Evolutionary conservation across 2,888 invertebrate species (phyloP).

Genomic region (Trypoxylon attenuatum): DNA sequence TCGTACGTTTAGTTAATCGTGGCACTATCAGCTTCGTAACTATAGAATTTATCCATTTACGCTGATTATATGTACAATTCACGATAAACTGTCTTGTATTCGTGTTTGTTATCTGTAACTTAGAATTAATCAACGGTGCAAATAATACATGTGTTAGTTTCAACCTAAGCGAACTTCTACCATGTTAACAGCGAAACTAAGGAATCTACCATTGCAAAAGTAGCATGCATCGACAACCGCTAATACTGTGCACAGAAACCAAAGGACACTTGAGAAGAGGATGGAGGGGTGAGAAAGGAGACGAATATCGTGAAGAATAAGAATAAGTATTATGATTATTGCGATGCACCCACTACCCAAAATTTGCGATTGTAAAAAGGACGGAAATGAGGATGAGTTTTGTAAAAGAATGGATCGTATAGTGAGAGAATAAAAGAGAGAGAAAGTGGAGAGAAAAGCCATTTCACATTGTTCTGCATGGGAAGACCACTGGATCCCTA

Average conservation of each 20-base stretch:
- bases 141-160: no score
- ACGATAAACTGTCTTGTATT: no score
- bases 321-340: neutral
- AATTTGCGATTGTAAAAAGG: neutral
- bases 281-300: slow-evolving; percentile 2
- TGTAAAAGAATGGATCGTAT: slow-evolving; percentile 25
- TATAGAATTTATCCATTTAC: no score
- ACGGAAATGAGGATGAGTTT: neutral
- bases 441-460: no score
- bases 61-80: neutral
- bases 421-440: no score
- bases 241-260: slow-evolving; percentile 18
- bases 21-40: no score
- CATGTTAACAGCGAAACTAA: neutral
- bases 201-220: slow-evolving; percentile 21
- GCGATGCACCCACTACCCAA: neutral
- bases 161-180: slow-evolving; percentile 25
- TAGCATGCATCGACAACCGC: slow-evolving; percentile 42
- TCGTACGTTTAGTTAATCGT: no score
- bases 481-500: slow-evolving; percentile 52
- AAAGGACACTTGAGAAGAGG: slow-evolving; percentile 11
- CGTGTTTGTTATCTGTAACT: no score
- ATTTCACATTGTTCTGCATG: slow-evolving; percentile 34
- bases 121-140: no score
- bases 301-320: no score